phyloP scores from a whole-genome alignment of 1,140 invertebrate genomes.

The Teleogryllus occipitalis region DNA sequence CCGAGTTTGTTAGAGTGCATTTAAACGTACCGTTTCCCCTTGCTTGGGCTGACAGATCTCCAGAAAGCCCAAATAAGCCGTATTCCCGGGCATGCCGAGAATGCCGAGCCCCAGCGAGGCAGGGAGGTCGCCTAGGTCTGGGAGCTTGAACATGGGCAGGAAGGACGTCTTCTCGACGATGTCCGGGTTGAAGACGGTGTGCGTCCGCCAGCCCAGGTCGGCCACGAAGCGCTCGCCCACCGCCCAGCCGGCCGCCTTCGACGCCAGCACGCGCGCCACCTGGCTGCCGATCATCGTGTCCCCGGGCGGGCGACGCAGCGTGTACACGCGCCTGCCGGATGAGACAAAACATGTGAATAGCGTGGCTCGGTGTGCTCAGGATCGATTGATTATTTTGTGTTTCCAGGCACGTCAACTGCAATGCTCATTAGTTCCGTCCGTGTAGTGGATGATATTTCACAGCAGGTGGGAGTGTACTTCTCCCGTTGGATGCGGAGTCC shows the following conservation, averaged over 20 bases:
- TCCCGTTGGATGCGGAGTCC: too few species aligned
- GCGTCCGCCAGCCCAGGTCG: conserved; percentile 45
- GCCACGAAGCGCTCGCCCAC: conserved; percentile 41
- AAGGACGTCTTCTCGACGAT: not conserved
- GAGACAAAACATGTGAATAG: too few species aligned
- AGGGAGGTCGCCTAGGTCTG: conserved; percentile 33
- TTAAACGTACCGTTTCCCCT: conserved; percentile 51
- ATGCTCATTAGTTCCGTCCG: too few species aligned
- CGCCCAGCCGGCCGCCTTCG: conserved; percentile 39
- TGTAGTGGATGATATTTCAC: too few species aligned
- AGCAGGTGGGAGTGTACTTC: too few species aligned
- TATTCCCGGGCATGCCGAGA: conserved; percentile 43
- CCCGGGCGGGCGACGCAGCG: conserved; percentile 36
- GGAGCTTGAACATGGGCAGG: conserved; percentile 24
- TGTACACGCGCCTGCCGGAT: not conserved
- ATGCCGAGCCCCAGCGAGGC: conserved; percentile 34
- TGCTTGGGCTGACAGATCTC: conserved; percentile 56
- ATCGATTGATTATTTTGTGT: too few species aligned
- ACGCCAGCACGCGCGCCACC: conserved; percentile 43
- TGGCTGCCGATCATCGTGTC: conserved; percentile 53
- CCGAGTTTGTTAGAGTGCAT: too few species aligned
- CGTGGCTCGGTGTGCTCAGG: too few species aligned
- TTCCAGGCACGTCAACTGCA: too few species aligned
- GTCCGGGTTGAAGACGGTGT: conserved; percentile 37
- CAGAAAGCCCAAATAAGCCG: conserved; percentile 62